phyloP scores from a whole-genome alignment of 2,888 invertebrate genomes.

The Pasiphila rectangulata region DNA sequence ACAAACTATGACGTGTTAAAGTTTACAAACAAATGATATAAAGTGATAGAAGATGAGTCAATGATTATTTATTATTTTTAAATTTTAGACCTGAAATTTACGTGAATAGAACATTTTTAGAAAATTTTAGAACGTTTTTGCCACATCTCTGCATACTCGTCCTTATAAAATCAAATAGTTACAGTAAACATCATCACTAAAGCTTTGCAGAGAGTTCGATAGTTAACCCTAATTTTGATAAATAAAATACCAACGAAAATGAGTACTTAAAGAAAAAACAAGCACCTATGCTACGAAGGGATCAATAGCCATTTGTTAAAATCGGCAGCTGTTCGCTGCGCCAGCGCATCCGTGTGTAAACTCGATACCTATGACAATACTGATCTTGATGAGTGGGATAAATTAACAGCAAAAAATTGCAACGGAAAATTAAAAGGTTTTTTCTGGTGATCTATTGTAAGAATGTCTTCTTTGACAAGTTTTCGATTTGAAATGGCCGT shows the following conservation, averaged over 20 bases:
- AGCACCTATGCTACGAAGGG: slow-evolving; percentile 45
- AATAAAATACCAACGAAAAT: slow-evolving; percentile 9
- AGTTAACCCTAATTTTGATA: slow-evolving; percentile 5
- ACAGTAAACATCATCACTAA: too few species aligned
- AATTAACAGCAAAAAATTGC: slow-evolving; percentile 48
- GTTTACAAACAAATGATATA: too few species aligned
- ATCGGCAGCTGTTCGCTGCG: slow-evolving; percentile 64
- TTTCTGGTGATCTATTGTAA: slow-evolving; percentile 10
- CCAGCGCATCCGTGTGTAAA: slow-evolving; percentile 60
- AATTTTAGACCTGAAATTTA: too few species aligned
- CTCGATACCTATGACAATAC: slow-evolving; percentile 62
- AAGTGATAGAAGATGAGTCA: too few species aligned
- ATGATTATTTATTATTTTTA: too few species aligned
- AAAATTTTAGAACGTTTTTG: too few species aligned
- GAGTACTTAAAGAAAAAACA: slow-evolving; percentile 33
- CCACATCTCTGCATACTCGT: too few species aligned
- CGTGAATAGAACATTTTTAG: too few species aligned
- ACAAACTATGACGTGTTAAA: too few species aligned
- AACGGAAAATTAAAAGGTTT: slow-evolving; percentile 32
- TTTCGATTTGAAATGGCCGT: not conserved
- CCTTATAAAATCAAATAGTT: too few species aligned
- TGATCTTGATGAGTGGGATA: slow-evolving; percentile 65
- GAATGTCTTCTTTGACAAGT: slow-evolving; percentile 9
- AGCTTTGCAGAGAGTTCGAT: too few species aligned
- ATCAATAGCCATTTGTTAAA: slow-evolving; percentile 64